Evolutionary conservation across 2,113 vertebrate species (phyloP).

Genomic region (Nothobranchius furzeri): DNA sequence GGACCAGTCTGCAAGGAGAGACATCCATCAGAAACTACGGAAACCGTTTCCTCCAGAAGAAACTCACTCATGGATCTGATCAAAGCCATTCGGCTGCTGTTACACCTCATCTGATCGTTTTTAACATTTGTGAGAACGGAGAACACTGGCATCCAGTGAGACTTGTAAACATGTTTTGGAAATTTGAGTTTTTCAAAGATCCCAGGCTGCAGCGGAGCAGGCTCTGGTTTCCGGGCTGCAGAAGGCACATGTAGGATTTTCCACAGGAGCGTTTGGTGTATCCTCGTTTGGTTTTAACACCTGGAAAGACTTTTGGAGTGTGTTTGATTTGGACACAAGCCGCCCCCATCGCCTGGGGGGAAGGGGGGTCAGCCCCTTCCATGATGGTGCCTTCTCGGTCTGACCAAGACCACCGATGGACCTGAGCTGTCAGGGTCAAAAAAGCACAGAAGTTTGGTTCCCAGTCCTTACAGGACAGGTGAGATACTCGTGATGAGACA

Average conservation of each 20-base stretch:
- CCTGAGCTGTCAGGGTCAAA: neutral
- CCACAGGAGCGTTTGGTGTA: slow-evolving; percentile 29
- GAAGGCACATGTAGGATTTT: slow-evolving; percentile 45
- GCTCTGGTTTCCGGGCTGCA: slow-evolving; percentile 26
- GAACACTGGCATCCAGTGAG: neutral
- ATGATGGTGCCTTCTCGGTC: slow-evolving; percentile 39
- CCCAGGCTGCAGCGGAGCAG: slow-evolving; percentile 26
- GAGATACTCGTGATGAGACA: neutral
- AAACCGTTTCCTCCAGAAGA: slow-evolving; percentile 54
- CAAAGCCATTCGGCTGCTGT: slow-evolving; percentile 42
- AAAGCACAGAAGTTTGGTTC: neutral
- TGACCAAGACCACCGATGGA: slow-evolving; percentile 42
- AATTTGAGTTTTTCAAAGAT: slow-evolving; percentile 44
- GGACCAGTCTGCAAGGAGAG: slow-evolving; percentile 73
- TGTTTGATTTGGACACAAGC: slow-evolving; percentile 15
- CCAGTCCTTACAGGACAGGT: too few species aligned
- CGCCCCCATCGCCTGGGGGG: slow-evolving; percentile 37
- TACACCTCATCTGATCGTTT: slow-evolving; percentile 22
- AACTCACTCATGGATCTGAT: slow-evolving; percentile 69
- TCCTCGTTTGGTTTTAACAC: slow-evolving; percentile 4
- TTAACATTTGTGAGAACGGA: too few species aligned
- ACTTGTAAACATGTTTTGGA: slow-evolving; percentile 46
- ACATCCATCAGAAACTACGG: slow-evolving; percentile 61
- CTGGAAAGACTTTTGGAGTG: slow-evolving; percentile 5
- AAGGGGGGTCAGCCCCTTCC: slow-evolving; percentile 49